Base-by-base conservation (phyloP, 2,888 invertebrate species). In the Morpho achilles region DNA sequence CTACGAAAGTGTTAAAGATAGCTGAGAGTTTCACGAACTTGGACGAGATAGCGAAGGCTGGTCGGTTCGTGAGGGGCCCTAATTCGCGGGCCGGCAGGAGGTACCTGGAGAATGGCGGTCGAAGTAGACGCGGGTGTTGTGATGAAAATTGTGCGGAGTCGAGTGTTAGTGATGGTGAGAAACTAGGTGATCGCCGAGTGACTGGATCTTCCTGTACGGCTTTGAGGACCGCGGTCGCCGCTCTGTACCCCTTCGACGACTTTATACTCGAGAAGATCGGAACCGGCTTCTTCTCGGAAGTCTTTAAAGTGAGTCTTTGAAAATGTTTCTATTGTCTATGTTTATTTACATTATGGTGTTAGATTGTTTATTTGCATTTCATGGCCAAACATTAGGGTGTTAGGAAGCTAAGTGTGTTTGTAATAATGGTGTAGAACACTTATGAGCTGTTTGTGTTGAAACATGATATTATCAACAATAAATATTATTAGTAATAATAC, bases 281-380 rank as follows among this genome's bases (percentile, higher is more conserved):
- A 51, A 93, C 95, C 53, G 99, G 99, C 66, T 99, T 99, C 91
- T 99, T 98, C 92, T 98, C 98, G 5, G 97, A 98, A 91, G 98
- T 99, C 64, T 98, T 96, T 91, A 98, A 98, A 96, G 99, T 98
- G 91, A 92, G 93, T 85, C 45, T 53, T 39, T 43, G 23, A n/a
- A n/a, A 47, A 22, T 46, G 9, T 7, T 45, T 48, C 9, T 23
- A 23, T 1, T 4, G n/a, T 32, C 8, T 7, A 9, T n/a, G 6
- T 23, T n/a, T 7, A 44, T 45, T 50, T 50, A 43, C 3, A 8
- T 8, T 23, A n/a, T n/a, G n/a, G 10, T 45, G 10, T 32, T 10
- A 45, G 45, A 10, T 45, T 45, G 54, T 54, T 54, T 54, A 54
- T 48, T 22, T 22, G 42, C 7, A 46, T 41, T 53, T 39, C 39